These are phyloP conservation scores for Manis javanica DNA, from an alignment of 2,797 vertebrate genomes.

Conservation along the genomic window DNA sequence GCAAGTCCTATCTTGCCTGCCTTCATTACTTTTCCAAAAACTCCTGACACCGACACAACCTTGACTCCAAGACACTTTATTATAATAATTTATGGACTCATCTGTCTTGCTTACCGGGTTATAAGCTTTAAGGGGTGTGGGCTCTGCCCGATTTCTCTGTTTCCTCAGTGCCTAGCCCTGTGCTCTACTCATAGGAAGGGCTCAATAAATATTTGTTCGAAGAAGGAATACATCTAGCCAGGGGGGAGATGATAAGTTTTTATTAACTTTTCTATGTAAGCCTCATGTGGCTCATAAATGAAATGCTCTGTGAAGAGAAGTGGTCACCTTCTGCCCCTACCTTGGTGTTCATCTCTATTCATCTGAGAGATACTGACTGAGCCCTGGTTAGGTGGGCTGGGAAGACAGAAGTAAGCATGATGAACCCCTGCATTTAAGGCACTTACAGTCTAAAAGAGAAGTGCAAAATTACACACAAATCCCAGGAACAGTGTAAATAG, in stretches of 20 bases:
- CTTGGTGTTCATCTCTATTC: background rate
- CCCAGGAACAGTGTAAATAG: background rate
- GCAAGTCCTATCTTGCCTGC: background rate
- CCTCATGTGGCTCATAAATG: background rate
- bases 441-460: background rate
- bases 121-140: background rate
- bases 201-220: constrained; percentile 25
- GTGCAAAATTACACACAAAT: background rate
- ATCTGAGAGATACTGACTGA: background rate
- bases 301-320: background rate
- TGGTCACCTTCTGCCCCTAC: background rate
- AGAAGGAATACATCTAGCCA: constrained; percentile 48
- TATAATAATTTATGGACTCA: constrained; percentile 42
- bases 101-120: constrained; percentile 51
- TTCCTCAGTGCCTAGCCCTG: constrained; percentile 10
- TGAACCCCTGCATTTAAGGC: background rate
- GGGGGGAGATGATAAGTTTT: background rate
- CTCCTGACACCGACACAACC: background rate
- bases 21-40: constrained; percentile 44
- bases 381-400: background rate
- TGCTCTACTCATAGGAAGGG: background rate
- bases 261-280: background rate
- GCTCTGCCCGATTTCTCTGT: constrained; percentile 53
- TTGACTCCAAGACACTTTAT: background rate
- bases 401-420: background rate